Base-by-base conservation (phyloP, 1,140 invertebrate genomes). In the Musca vetustissima region DNA sequence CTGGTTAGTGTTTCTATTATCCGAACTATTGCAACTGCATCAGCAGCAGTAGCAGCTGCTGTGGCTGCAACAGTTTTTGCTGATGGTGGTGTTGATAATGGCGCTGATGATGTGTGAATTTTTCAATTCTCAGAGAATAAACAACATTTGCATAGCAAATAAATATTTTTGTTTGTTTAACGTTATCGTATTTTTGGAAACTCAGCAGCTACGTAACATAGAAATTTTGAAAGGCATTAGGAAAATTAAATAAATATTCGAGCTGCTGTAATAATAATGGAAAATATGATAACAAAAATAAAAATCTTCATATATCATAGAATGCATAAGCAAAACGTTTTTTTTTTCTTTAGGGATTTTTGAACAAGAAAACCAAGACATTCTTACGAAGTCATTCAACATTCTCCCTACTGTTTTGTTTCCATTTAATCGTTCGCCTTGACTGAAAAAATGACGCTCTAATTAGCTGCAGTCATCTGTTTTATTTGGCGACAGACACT, bases 401-500 rank as follows among this genome's bases (percentile, higher is more conserved):
- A n/a, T n/a, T 32, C 28, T 32, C 28, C 28, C n/a, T n/a, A n/a
- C n/a, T n/a, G n/a, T n/a, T n/a, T n/a, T n/a, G n/a, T n/a, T n/a
- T n/a, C n/a, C n/a, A n/a, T n/a, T n/a, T n/a, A n/a, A n/a, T n/a
- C n/a, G n/a, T n/a, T n/a, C n/a, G n/a, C n/a, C n/a, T n/a, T n/a
- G n/a, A 32, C 28, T 32, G 28, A 61, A 36, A 28, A 19, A 19
- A 61, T 61, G 9, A 61, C 21, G 57, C 57, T 61, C n/a, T 36
- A 61, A 61, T 61, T 61, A 61, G 32, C 36, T 43, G n/a, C 28
- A 61, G 17, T 61, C 57, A 43, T 61, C 57, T 61, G 57, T 61
- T 61, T 61, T 36, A 61, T 61, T 61, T 61, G 57, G 57, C 57
- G 57, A 61, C 57, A 61, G 57, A 61, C 57, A 61, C n/a, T 61